Conservation (phyloP, 2,888 invertebrate genomes). For the Oegoconia quadripuncta region DNA sequence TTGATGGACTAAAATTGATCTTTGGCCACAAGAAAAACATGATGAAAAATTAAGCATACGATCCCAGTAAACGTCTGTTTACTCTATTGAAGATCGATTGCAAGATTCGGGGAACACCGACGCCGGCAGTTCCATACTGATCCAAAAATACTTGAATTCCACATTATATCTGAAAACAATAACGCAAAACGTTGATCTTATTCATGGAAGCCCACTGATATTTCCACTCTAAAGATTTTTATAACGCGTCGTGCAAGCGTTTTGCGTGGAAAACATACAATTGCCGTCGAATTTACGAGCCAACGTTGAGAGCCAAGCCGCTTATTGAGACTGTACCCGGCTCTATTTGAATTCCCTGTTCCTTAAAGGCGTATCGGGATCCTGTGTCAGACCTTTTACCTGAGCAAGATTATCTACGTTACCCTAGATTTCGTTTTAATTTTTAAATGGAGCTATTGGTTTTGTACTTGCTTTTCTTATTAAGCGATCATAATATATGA, state of each 20-base stretch:
- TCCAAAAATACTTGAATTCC: too few species aligned
- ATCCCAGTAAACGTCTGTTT: too few species aligned
- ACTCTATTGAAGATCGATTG: too few species aligned
- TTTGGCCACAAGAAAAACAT: too few species aligned
- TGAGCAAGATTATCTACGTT: slow-evolving; percentile 25
- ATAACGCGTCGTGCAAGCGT: slow-evolving; percentile 37
- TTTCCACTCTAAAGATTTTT: slow-evolving; percentile 29
- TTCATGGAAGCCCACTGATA: background rate
- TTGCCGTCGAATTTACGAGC: slow-evolving; percentile 63
- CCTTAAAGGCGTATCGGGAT: slow-evolving; percentile 22
- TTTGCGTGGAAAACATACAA: slow-evolving; percentile 66
- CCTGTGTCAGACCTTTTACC: slow-evolving; percentile 26
- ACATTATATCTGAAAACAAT: too few species aligned
- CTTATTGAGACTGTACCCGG: slow-evolving; percentile 55
- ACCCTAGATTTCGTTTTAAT: slow-evolving; percentile 24
- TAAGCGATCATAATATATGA: background rate
- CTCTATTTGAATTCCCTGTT: slow-evolving; percentile 52
- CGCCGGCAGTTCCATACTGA: too few species aligned
- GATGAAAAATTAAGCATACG: too few species aligned
- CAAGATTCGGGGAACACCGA: too few species aligned
- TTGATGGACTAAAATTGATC: too few species aligned
- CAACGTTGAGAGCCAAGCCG: slow-evolving; percentile 63
- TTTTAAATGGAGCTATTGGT: slow-evolving; percentile 21
- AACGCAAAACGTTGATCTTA: background rate
- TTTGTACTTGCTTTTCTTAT: slow-evolving; percentile 7